Evolutionary conservation across 2,888 invertebrate genomes (phyloP).

Genomic region (Harpagoxenus sublaevis): DNA sequence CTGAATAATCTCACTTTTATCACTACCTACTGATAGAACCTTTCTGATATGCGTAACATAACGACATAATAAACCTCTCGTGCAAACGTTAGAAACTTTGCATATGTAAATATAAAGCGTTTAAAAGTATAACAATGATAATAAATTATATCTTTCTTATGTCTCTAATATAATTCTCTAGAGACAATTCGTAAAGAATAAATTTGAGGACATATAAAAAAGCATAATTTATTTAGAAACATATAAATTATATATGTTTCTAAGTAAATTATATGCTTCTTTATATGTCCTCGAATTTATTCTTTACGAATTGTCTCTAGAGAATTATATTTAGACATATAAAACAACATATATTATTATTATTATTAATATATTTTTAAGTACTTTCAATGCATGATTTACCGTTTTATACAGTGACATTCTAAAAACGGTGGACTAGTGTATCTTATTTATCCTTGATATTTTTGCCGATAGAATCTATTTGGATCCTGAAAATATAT

Average conservation of each 20-base stretch:
- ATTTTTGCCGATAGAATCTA: neutral
- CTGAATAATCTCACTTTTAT: slow-evolving; percentile 34
- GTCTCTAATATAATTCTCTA: neutral
- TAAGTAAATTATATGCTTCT: neutral
- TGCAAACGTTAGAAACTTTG: neutral
- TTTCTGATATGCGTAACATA: neutral
- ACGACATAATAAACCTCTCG: neutral
- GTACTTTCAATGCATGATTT: neutral
- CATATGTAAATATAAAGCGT: neutral
- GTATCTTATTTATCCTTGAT: neutral
- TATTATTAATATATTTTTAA: neutral
- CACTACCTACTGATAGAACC: neutral
- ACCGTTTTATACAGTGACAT: neutral
- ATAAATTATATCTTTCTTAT: neutral
- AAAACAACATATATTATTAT: neutral
- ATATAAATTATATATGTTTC: too few species aligned
- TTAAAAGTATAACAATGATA: neutral
- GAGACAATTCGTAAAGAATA: neutral
- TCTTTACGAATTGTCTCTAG: neutral
- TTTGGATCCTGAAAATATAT: neutral
- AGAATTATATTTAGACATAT: neutral
- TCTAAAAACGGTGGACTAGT: neutral
- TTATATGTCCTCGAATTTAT: neutral
- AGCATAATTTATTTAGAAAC: neutral
- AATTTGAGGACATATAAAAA: neutral